Conservation (phyloP, 1,140 invertebrate species). For the Apis florea region DNA sequence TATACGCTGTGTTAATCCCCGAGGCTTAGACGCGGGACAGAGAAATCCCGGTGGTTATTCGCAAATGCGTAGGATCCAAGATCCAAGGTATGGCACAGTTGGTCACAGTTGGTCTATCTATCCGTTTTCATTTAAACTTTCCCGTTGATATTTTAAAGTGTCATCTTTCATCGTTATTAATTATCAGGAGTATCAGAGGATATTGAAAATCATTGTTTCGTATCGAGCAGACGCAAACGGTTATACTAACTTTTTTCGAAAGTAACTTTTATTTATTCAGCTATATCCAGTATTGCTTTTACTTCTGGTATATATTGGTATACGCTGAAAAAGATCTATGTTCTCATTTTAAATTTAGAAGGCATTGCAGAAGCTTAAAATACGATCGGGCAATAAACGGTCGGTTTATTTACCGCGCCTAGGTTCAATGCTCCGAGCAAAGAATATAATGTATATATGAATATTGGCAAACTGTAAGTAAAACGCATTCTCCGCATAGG, state of each 20-base stretch:
- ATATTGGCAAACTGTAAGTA: constrained; percentile 54
- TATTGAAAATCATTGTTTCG: too few species aligned
- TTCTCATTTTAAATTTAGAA: not conserved
- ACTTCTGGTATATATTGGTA: too few species aligned
- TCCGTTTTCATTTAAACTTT: constrained; percentile 45
- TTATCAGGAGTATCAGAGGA: too few species aligned
- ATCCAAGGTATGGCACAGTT: constrained; percentile 50
- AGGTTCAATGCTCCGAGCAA: constrained; percentile 43
- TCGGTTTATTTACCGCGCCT: constrained; percentile 13
- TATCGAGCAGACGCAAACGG: too few species aligned
- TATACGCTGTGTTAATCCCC: constrained; percentile 63
- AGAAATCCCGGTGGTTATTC: constrained; percentile 70
- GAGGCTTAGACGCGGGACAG: constrained; percentile 60
- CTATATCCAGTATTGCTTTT: not conserved
- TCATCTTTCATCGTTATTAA: not conserved
- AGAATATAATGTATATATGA: constrained; percentile 31
- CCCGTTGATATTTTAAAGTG: constrained; percentile 21
- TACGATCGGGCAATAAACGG: not conserved
- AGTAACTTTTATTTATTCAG: not conserved
- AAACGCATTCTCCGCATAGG: constrained; percentile 34
- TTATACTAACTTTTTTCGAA: too few species aligned
- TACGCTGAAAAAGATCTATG: not conserved
- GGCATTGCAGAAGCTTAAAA: not conserved
- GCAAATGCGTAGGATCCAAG: constrained; percentile 60
- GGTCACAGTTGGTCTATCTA: constrained; percentile 12